Percentiles rank a stretch among this genome's conserved stretches.
phyloP scores from a whole-genome alignment of 2,888 invertebrate species.

The Sialis lutaria region DNA sequence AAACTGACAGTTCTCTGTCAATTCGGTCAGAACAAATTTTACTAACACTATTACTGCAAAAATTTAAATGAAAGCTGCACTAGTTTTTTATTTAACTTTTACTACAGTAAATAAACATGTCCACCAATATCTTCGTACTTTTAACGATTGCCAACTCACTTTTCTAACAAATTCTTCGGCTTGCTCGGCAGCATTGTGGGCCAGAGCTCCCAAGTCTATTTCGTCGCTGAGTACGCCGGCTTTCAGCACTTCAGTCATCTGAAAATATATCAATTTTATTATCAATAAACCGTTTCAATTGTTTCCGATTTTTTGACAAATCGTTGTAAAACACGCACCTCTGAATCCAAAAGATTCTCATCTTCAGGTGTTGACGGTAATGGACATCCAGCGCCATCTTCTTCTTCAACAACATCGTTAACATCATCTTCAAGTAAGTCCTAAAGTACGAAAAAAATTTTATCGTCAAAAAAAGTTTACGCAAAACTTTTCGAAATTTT shows the following conservation, averaged over 20 bases:
- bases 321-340: constrained; percentile 26
- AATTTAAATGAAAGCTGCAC: too few species aligned
- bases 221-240: constrained; percentile 73
- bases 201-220: constrained; percentile 64
- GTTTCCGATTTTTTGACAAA: not conserved
- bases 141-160: constrained; percentile 22
- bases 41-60: too few species aligned
- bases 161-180: constrained; percentile 89
- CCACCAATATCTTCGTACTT: too few species aligned
- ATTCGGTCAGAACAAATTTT: too few species aligned
- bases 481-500: too few species aligned
- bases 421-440: constrained; percentile 28
- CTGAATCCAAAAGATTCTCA: constrained; percentile 64
- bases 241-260: constrained; percentile 73
- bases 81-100: too few species aligned
- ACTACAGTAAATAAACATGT: too few species aligned
- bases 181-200: constrained; percentile 80
- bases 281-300: not conserved
- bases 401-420: constrained; percentile 42
- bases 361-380: constrained; percentile 76
- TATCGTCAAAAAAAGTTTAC: too few species aligned
- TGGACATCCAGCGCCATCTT: constrained; percentile 70
- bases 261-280: constrained; percentile 5
- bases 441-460: constrained; percentile 12
- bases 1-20: too few species aligned